Evolutionary conservation across 1,140 invertebrate genomes (phyloP).

Genomic region (Colletes gigas): DNA sequence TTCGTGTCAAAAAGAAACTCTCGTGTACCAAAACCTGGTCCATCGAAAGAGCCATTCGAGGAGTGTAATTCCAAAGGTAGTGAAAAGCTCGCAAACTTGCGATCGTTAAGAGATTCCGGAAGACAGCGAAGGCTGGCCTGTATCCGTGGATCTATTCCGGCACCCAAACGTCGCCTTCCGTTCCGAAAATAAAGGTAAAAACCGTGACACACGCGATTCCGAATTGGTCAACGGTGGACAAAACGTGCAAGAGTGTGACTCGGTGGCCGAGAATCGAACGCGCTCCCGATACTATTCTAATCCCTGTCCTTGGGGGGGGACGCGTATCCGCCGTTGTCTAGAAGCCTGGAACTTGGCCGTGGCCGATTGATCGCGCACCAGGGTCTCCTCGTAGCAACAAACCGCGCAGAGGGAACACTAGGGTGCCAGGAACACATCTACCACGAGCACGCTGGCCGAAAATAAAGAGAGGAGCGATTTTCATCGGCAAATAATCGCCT

Average conservation of each 20-base stretch:
- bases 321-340: not conserved
- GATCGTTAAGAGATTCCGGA: no score
- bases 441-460: conserved; percentile 3
- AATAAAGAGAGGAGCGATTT: conserved; percentile 48
- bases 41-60: no score
- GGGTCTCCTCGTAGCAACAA: conserved; percentile 39
- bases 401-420: conserved; percentile 13
- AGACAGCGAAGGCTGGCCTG: no score
- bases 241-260: not conserved
- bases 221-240: not conserved
- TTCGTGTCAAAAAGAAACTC: no score
- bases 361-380: conserved; percentile 52
- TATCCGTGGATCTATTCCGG: not conserved
- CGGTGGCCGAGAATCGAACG: conserved; percentile 11
- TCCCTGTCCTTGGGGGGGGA: conserved; percentile 49
- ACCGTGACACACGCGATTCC: no score
- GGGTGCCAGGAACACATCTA: conserved; percentile 1
- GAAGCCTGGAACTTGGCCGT: conserved; percentile 48
- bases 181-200: not conserved
- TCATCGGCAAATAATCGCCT: conserved; percentile 21
- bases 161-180: not conserved
- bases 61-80: no score
- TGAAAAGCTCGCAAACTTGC: no score
- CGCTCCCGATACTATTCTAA: conserved; percentile 54
- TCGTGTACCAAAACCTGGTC: no score